Evolutionary conservation across 2,888 invertebrate genomes (phyloP).

Genomic region (Drosophila mayaguana): DNA sequence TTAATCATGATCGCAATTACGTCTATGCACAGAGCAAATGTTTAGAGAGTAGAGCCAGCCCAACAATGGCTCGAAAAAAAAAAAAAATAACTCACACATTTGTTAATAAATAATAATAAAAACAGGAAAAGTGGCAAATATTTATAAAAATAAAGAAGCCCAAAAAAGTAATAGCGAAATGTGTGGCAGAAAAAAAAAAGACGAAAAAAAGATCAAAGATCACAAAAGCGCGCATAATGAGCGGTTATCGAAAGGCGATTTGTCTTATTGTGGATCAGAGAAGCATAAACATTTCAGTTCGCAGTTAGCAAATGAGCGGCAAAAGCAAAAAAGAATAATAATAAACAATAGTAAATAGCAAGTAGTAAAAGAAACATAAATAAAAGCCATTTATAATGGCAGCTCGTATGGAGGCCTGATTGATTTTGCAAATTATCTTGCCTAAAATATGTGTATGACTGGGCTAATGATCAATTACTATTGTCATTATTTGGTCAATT

Average conservation of each 20-base stretch:
- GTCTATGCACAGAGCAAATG: constrained; percentile 26
- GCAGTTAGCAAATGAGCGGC: constrained; percentile 42
- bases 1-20: constrained; percentile 54
- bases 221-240: constrained; percentile 66
- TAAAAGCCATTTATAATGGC: constrained; percentile 21
- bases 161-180: constrained; percentile 26
- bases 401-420: constrained; percentile 43
- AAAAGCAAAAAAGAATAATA: constrained; percentile 9
- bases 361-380: constrained; percentile 2
- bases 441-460: neutral
- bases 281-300: constrained; percentile 36
- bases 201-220: constrained; percentile 27
- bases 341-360: neutral
- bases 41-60: constrained; percentile 61
- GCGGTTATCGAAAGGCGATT: constrained; percentile 55
- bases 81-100: neutral
- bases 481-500: constrained; percentile 18
- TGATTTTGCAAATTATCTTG: constrained; percentile 30
- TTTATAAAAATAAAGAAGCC: constrained; percentile 12
- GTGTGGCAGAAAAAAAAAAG: constrained; percentile 23
- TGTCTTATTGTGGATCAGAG: constrained; percentile 39
- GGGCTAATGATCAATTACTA: constrained; percentile 2
- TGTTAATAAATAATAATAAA: constrained; percentile 11
- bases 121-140: constrained; percentile 10
- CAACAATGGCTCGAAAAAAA: constrained; percentile 20